Conservation (phyloP, 2,113 vertebrate genomes). For the Odocoileus hemionus region DNA sequence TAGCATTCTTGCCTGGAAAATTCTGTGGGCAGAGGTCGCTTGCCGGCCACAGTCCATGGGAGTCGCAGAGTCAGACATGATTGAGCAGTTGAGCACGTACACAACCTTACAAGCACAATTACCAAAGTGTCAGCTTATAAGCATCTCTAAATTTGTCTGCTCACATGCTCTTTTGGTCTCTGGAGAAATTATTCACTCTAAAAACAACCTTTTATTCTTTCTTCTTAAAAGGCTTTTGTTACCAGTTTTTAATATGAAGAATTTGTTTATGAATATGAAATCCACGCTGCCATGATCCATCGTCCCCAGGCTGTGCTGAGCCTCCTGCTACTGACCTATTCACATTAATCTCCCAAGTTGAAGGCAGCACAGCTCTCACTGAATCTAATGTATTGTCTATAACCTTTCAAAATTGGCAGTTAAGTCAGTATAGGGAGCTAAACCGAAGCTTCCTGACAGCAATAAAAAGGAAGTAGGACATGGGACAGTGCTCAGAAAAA, state of each 20-base stretch:
- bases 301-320: background rate
- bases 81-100: background rate
- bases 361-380: background rate
- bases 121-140: background rate
- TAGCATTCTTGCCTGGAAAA: background rate
- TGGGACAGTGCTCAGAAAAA: conserved; percentile 28
- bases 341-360: background rate
- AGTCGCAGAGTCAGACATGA: background rate
- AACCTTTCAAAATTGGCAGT: conserved; percentile 61
- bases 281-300: background rate
- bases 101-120: background rate
- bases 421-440: conserved; percentile 42
- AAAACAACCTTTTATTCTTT: background rate
- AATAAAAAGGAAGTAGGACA: conserved; percentile 46
- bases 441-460: conserved; percentile 17
- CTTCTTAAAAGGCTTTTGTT: background rate
- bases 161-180: background rate
- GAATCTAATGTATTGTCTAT: conserved; percentile 16
- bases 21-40: background rate
- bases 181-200: background rate
- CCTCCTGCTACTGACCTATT: background rate
- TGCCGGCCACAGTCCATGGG: background rate
- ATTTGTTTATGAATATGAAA: background rate
- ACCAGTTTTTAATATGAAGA: background rate
- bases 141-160: background rate